Base-by-base conservation (phyloP, 2,797 vertebrate species). In the Apogon hyalosoma region DNA sequence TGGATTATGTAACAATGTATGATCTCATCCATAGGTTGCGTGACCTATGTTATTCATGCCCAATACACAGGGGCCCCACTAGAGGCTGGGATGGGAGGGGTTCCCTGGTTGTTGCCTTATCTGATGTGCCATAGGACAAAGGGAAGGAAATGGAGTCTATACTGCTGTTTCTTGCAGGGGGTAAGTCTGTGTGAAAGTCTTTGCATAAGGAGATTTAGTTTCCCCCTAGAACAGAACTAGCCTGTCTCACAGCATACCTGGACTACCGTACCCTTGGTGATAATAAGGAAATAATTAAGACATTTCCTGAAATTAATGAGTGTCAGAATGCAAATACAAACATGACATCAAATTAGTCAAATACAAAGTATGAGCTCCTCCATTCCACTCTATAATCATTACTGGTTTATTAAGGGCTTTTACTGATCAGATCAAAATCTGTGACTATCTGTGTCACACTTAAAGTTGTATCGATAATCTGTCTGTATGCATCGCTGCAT, bases 51-150 rank as follows among this genome's bases (percentile, higher is more conserved):
- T 76, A 60, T 87, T 82, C 68, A 79, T 69, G 77, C 53, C 73
- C 54, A 46, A 74, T 63, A 77, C 40, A 63, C 70, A 52, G 59
- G 63, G 75, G 77, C 73, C 64, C 51, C 63, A 57, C 28, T 40
- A 33, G 42, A 72, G 55, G 45, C 18, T 14, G 43, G 73, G 68
- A 54, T 39, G 58, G 73, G 75, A 73, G 70, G 75, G 70, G 64
- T 73, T 49, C 51, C 55, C 60, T 46, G 21, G 38, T 66, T 79
- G 68, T 36, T 73, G 15, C 47, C 53, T 77, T 77, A 83, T 83
- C 82, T 85, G 54, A 82, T 79, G 55, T 64, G 41, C 51, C 33
- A 50, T 33, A 53, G 53, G 61, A 85, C 75, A 87, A 84, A 84
- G 45, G 53, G 59, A 57, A 39, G 36, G 0, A 74, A 69, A 69